Conservation (phyloP, 2,888 invertebrate genomes). For the Corythucha ciliata region DNA sequence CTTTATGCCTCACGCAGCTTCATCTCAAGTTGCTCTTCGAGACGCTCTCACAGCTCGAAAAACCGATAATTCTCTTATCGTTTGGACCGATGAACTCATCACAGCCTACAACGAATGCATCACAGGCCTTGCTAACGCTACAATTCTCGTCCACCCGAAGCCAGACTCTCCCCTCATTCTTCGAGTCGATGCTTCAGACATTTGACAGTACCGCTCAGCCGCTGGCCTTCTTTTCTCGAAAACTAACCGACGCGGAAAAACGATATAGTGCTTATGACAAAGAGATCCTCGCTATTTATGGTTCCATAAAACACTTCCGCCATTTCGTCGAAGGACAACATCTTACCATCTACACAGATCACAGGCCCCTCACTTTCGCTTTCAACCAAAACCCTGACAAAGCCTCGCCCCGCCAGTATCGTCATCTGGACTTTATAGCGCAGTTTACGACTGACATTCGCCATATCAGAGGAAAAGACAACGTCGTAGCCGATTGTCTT, state of each 20-base stretch:
- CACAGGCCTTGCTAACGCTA: too few species aligned
- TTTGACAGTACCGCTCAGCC: too few species aligned
- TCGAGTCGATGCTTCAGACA: too few species aligned
- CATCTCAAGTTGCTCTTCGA: too few species aligned
- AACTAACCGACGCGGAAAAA: slow-evolving; percentile 35
- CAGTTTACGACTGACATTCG: slow-evolving; percentile 6
- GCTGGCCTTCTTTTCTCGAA: slow-evolving; percentile 26
- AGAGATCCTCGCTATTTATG: slow-evolving; percentile 20
- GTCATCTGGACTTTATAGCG: slow-evolving; percentile 15
- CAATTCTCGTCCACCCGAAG: too few species aligned
- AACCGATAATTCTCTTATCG: too few species aligned
- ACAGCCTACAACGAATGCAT: too few species aligned
- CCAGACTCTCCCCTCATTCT: too few species aligned
- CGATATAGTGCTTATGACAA: slow-evolving; percentile 40
- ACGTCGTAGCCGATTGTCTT: slow-evolving; percentile 34
- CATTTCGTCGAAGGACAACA: slow-evolving; percentile 27
- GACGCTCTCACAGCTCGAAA: too few species aligned
- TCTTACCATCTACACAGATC: slow-evolving; percentile 12
- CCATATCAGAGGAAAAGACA: slow-evolving; percentile 27
- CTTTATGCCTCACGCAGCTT: too few species aligned
- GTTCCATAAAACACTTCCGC: slow-evolving; percentile 7
- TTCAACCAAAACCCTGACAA: slow-evolving; percentile 19
- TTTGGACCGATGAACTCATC: too few species aligned
- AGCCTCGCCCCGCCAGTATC: slow-evolving; percentile 24
- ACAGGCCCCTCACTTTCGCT: slow-evolving; percentile 12